Evolutionary conservation across 2,797 vertebrate genomes (phyloP).

Genomic region (Malacoraja senta): DNA sequence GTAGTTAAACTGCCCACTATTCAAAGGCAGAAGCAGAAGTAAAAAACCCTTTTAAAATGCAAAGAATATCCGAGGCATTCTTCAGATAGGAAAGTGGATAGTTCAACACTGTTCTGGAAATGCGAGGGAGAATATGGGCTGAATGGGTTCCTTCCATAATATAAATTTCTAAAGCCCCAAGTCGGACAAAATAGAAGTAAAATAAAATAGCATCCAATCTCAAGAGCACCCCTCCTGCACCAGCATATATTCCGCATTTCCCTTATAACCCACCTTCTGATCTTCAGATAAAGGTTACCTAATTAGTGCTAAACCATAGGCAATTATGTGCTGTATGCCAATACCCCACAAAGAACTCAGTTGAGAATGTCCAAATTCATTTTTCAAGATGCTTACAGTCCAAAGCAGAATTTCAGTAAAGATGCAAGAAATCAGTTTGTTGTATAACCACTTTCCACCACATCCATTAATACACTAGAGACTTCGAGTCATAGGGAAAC

Average conservation of each 20-base stretch:
- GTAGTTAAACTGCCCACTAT: neutral
- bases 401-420: neutral
- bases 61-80: neutral
- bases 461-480: neutral
- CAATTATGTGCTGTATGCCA: neutral
- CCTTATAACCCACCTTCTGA: neutral
- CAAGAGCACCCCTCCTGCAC: neutral
- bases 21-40: neutral
- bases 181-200: neutral
- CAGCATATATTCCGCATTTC: neutral
- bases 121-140: neutral
- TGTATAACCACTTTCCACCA: neutral
- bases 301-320: neutral
- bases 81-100: neutral
- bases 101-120: neutral
- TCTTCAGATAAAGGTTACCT: neutral
- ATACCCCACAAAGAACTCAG: neutral
- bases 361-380: neutral
- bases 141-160: neutral
- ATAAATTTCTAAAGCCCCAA: neutral
- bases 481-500: neutral
- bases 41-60: neutral
- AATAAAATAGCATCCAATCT: neutral
- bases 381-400: neutral
- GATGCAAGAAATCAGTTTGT: neutral